A percentile compares a stretch with the other conserved stretches of the same genome.
Evolutionary conservation across 2,797 vertebrate species (phyloP).

Genomic region (Sciaenops ocellatus): DNA sequence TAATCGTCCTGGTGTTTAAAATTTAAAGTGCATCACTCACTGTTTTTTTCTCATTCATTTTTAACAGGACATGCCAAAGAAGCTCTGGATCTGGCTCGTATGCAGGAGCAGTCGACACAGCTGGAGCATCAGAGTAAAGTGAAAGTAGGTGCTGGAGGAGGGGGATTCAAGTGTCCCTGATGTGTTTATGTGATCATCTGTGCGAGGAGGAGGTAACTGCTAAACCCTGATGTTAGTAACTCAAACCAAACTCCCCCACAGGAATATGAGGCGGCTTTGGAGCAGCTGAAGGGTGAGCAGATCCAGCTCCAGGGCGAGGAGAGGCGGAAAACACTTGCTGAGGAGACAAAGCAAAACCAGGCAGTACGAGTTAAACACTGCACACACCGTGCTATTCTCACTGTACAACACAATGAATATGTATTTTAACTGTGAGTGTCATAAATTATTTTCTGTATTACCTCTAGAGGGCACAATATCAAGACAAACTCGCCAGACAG

Average conservation of each 20-base stretch:
- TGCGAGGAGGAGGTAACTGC: background rate
- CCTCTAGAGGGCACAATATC: constrained; percentile 91
- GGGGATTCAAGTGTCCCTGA: background rate
- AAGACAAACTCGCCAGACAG: constrained; percentile 92
- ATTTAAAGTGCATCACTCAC: background rate
- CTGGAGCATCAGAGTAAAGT: constrained; percentile 90
- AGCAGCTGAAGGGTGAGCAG: constrained; percentile 92
- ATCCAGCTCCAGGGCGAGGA: constrained; percentile 90
- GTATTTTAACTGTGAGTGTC: background rate
- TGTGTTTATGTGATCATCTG: background rate
- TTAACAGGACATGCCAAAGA: constrained; percentile 90
- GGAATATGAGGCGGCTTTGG: constrained; percentile 93
- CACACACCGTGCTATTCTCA: background rate
- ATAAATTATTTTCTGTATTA: constrained; percentile 15
- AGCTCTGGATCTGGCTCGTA: constrained; percentile 87
- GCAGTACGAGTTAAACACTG: constrained; percentile 80
- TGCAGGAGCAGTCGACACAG: constrained; percentile 92
- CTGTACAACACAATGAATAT: background rate
- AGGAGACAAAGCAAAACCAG: constrained; percentile 93
- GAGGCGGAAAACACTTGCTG: constrained; percentile 89
- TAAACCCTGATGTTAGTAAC: background rate
- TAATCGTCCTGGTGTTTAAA: background rate
- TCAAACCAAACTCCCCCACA: constrained; percentile 50
- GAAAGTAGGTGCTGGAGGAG: constrained; percentile 82
- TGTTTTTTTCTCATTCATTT: background rate